These are phyloP conservation scores for Pogonus chalceus DNA, from an alignment of 1,140 invertebrate species.

Conservation along the genomic window DNA sequence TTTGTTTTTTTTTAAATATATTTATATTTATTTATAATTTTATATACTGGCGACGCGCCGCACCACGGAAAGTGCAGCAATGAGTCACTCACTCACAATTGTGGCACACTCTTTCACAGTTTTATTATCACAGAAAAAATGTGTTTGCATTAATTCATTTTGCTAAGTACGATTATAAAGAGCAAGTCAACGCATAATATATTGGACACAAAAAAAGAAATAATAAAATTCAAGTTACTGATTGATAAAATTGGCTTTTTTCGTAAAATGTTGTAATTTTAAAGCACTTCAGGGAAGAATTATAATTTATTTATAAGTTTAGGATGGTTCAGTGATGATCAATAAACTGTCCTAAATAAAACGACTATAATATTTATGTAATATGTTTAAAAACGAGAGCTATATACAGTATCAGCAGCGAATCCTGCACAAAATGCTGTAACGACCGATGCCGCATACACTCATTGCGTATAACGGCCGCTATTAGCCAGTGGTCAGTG, in stretches of 20 bases:
- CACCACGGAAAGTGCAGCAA: not conserved
- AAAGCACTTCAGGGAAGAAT: constrained; percentile 38
- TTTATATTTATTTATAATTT: too few relatives aligned
- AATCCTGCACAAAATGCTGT: constrained; percentile 4
- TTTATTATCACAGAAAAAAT: constrained; percentile 12
- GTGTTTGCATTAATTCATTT: constrained; percentile 9
- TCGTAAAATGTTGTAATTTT: constrained; percentile 28
- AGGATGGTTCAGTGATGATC: constrained; percentile 6
- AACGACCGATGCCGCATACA: not conserved
- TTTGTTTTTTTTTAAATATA: too few relatives aligned
- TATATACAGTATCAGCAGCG: constrained; percentile 1
- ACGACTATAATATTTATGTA: constrained; percentile 20
- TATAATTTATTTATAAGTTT: constrained; percentile 28
- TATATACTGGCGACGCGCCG: not conserved
- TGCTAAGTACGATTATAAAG: constrained; percentile 11
- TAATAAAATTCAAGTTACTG: constrained; percentile 10
- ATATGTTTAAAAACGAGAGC: constrained; percentile 15
- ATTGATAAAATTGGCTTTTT: constrained; percentile 9
- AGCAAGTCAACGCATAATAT: constrained; percentile 9
- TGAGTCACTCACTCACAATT: not conserved
- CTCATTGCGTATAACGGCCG: not conserved
- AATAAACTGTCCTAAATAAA: constrained; percentile 5
- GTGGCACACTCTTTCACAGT: constrained; percentile 5
- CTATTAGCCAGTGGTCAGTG: too few relatives aligned
- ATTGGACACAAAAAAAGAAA: constrained; percentile 10